Evolutionary conservation across 2,113 vertebrate genomes (phyloP).

Genomic region (Hypanus sabinus): DNA sequence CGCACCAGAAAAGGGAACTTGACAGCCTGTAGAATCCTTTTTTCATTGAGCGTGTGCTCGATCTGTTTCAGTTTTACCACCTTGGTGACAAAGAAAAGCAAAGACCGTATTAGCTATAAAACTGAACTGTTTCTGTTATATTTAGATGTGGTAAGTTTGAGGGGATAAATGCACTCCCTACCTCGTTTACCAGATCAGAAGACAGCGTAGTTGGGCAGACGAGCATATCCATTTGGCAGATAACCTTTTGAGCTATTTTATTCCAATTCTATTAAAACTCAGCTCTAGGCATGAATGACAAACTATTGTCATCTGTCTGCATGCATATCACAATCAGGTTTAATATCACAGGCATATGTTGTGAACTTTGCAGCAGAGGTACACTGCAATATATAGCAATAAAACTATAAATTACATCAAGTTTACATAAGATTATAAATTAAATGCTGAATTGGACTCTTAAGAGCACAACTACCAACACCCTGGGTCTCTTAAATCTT

Average conservation of each 20-base stretch:
- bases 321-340: no score
- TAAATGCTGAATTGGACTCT: neutral
- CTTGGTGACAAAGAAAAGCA: slow-evolving; percentile 46
- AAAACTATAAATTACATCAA: no score
- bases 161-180: neutral
- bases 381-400: no score
- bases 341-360: no score
- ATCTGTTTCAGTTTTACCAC: slow-evolving; percentile 92
- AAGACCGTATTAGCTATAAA: neutral
- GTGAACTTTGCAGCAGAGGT: no score
- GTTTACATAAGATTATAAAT: no score
- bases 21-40: slow-evolving; percentile 82
- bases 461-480: neutral
- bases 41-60: slow-evolving; percentile 86
- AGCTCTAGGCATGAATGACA: neutral
- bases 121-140: neutral
- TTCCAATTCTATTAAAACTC: neutral
- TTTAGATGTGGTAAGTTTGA: neutral
- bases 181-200: neutral
- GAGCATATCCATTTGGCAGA: neutral
- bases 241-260: neutral
- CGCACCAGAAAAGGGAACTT: slow-evolving; percentile 82
- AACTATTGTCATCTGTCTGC: no score
- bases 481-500: neutral
- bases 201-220: neutral